A percentile compares a stretch with the other conserved stretches of the same genome.
These are phyloP conservation scores for Phalera bucephala DNA, from an alignment of 2,888 invertebrate species.

Conservation along the genomic window DNA sequence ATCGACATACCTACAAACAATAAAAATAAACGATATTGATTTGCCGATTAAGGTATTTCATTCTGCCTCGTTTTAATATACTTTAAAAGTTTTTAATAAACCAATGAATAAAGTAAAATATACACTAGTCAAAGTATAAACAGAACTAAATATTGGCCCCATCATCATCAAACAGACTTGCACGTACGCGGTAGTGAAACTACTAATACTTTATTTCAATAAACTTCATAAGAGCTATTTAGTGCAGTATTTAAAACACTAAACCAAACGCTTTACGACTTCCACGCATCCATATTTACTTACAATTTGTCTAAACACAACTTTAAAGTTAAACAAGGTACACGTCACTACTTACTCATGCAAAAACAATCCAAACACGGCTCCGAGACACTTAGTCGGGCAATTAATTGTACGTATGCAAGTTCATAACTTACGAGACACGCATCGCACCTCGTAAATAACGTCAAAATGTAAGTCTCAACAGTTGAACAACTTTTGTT, in stretches of 20 bases:
- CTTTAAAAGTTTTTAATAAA: no score
- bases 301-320: constrained; percentile 43
- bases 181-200: no score
- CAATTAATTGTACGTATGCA: constrained; percentile 73
- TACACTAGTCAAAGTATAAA: no score
- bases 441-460: constrained; percentile 65
- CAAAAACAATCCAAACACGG: constrained; percentile 70
- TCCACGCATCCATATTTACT: constrained; percentile 41
- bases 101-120: no score
- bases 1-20: no score
- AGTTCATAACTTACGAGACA: constrained; percentile 75
- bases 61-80: no score
- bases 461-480: constrained; percentile 57
- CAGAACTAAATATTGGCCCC: no score
- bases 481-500: constrained; percentile 71
- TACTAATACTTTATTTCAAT: no score
- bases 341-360: constrained; percentile 69
- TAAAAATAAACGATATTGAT: no score
- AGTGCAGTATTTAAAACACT: constrained; percentile 38
- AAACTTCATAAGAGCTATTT: no score
- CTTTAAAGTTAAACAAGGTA: constrained; percentile 47
- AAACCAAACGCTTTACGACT: constrained; percentile 45
- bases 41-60: no score
- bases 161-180: no score
- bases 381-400: constrained; percentile 55